These are phyloP conservation scores for Aurelia aurita complex sp. Pacific DNA, from an alignment of 30 jellyfish, hydroid and myxozoan species.

Conservation along the genomic window DNA sequence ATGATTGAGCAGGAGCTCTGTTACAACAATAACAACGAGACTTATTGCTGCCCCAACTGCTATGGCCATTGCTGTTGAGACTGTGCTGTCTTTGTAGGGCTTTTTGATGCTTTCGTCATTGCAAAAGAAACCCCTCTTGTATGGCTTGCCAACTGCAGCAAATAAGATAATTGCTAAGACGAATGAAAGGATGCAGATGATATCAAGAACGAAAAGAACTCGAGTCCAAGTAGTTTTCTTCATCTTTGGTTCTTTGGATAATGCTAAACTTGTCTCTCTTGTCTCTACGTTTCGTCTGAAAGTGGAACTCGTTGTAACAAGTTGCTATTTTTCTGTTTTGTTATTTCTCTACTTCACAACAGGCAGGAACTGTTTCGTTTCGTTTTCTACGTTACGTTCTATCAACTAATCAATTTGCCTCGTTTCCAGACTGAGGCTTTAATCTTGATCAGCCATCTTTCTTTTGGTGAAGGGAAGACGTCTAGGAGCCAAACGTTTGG, in stretches of 20 bases:
- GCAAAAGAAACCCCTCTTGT: constrained; percentile 85
- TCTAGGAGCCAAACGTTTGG: too few species aligned
- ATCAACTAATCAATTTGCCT: too few species aligned
- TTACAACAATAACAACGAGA: constrained; percentile 41
- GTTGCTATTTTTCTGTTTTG: too few species aligned
- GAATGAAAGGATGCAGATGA: constrained; percentile 1
- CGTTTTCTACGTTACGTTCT: too few species aligned
- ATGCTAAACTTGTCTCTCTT: not conserved
- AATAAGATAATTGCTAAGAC: constrained; percentile 57
- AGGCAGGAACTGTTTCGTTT: too few species aligned
- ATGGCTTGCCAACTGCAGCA: constrained; percentile 72
- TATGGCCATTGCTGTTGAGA: constrained; percentile 60
- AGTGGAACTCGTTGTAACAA: too few species aligned
- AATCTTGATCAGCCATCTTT: too few species aligned
- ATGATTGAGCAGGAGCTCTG: constrained; percentile 40
- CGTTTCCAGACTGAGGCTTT: too few species aligned
- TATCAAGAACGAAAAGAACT: constrained; percentile 5
- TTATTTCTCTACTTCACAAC: too few species aligned
- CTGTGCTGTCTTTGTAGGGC: constrained; percentile 86
- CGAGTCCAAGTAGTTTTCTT: constrained; percentile 3
- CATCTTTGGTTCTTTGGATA: not conserved
- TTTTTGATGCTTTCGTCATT: constrained; percentile 82
- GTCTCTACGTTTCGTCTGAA: too few species aligned
- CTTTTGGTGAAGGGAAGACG: too few species aligned
- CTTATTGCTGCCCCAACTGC: constrained; percentile 59